Evolutionary conservation across 2,888 invertebrate genomes (phyloP).

Genomic region (Carpatolechia fugitivella): DNA sequence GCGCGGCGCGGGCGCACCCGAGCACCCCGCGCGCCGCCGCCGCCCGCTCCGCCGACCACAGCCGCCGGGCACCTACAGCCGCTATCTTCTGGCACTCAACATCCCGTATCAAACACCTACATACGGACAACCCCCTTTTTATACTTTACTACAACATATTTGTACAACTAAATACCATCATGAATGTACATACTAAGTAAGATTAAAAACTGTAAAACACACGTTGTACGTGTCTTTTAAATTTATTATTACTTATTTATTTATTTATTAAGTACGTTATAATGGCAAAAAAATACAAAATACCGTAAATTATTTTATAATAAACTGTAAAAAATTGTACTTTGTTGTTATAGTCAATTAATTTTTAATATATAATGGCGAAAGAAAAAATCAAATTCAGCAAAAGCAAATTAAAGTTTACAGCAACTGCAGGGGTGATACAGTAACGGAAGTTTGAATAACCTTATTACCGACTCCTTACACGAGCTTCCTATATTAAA

Average conservation of each 20-base stretch:
- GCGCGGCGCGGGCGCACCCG: slow-evolving; percentile 28
- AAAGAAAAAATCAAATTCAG: background rate
- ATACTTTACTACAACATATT: slow-evolving; percentile 62
- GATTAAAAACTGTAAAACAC: slow-evolving; percentile 77
- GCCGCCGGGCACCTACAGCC: slow-evolving; percentile 23
- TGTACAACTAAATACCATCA: slow-evolving; percentile 66
- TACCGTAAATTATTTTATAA: slow-evolving; percentile 73
- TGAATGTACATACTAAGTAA: slow-evolving; percentile 77
- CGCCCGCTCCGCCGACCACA: slow-evolving; percentile 26
- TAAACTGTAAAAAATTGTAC: slow-evolving; percentile 58
- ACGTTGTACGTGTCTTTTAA: slow-evolving; percentile 77
- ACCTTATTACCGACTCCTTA: background rate
- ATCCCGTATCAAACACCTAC: slow-evolving; percentile 61
- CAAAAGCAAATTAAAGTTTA: background rate
- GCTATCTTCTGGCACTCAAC: slow-evolving; percentile 19
- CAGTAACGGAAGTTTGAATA: background rate
- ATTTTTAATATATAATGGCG: slow-evolving; percentile 1
- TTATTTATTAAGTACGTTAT: slow-evolving; percentile 72
- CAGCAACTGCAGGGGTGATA: background rate
- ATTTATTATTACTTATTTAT: slow-evolving; percentile 53
- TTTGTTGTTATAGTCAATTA: slow-evolving; percentile 18
- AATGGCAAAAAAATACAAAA: slow-evolving; percentile 68
- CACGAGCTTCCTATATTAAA: too few relatives aligned
- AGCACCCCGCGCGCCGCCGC: slow-evolving; percentile 17
- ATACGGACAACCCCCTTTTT: slow-evolving; percentile 71